A percentile compares a stretch with the other conserved stretches of the same genome.
Conservation (phyloP, 1,140 invertebrate genomes). For the Drosophila lacertosa region DNA sequence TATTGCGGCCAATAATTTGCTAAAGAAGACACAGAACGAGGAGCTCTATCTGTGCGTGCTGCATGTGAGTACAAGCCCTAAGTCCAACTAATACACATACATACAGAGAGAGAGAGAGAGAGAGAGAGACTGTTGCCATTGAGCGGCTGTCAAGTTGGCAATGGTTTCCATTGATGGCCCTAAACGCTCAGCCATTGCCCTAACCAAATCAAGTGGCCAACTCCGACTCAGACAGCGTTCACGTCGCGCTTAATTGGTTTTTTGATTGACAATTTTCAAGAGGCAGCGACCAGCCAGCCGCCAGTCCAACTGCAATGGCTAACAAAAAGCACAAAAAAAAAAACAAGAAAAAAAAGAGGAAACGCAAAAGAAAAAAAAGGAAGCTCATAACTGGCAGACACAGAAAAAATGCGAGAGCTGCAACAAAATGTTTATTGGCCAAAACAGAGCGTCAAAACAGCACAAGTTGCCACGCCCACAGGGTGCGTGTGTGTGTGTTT, state of each 20-base stretch:
- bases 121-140: neutral
- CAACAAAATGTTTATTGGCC: slow-evolving; percentile 66
- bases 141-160: slow-evolving; percentile 35
- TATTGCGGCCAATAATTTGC: slow-evolving; percentile 77
- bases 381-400: slow-evolving; percentile 66
- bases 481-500: neutral
- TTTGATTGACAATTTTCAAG: slow-evolving; percentile 83
- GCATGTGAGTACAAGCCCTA: slow-evolving; percentile 70
- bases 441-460: slow-evolving; percentile 37
- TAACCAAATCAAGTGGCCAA: slow-evolving; percentile 27
- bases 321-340: slow-evolving; percentile 12
- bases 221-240: slow-evolving; percentile 40
- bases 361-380: slow-evolving; percentile 12
- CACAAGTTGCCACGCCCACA: slow-evolving; percentile 15
- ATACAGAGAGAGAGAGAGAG: neutral
- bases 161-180: slow-evolving; percentile 35
- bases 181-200: slow-evolving; percentile 38
- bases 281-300: slow-evolving; percentile 38
- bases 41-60: slow-evolving; percentile 79
- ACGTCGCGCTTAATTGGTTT: slow-evolving; percentile 82
- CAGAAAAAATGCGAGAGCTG: slow-evolving; percentile 28
- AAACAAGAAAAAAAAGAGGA: neutral
- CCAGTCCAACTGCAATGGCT: slow-evolving; percentile 8
- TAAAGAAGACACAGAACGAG: slow-evolving; percentile 74
- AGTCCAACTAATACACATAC: neutral